Conservation (phyloP, 2,888 invertebrate genomes). For the Philaethria dido region DNA sequence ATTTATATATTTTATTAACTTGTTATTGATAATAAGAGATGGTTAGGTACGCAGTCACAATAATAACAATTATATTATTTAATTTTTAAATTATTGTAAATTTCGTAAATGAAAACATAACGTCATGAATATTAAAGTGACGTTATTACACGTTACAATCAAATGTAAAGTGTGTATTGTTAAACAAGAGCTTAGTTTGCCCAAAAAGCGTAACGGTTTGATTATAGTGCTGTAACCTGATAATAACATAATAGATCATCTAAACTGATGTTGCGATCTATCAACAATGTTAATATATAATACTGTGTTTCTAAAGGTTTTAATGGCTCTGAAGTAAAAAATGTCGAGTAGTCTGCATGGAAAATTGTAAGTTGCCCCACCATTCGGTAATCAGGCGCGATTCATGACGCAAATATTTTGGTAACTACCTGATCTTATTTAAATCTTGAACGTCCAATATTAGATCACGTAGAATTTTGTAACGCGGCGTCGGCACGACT, state of each 20-base stretch:
- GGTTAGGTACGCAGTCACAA: too few relatives aligned
- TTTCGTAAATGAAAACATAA: not conserved
- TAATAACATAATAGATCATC: not conserved
- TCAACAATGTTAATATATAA: conserved; percentile 8
- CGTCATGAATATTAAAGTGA: not conserved
- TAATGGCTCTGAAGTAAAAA: not conserved
- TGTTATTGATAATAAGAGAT: not conserved
- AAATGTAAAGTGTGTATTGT: not conserved
- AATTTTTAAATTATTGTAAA: not conserved
- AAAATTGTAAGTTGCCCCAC: conserved; percentile 29
- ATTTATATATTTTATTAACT: not conserved
- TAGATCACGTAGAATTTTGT: conserved; percentile 40
- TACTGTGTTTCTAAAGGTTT: not conserved
- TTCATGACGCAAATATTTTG: conserved; percentile 40
- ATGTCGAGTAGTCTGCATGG: conserved; percentile 8
- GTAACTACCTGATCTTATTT: conserved; percentile 38
- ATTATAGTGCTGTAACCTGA: not conserved
- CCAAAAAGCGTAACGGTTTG: not conserved
- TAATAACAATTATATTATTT: not conserved
- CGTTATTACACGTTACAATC: not conserved
- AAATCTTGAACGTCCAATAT: conserved; percentile 37
- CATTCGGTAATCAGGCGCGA: conserved; percentile 25
- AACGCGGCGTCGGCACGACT: conserved; percentile 32
- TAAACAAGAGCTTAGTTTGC: not conserved
- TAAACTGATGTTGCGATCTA: not conserved